Evolutionary conservation across 2,888 invertebrate genomes (phyloP).

Genomic region (Diabrotica balteata): DNA sequence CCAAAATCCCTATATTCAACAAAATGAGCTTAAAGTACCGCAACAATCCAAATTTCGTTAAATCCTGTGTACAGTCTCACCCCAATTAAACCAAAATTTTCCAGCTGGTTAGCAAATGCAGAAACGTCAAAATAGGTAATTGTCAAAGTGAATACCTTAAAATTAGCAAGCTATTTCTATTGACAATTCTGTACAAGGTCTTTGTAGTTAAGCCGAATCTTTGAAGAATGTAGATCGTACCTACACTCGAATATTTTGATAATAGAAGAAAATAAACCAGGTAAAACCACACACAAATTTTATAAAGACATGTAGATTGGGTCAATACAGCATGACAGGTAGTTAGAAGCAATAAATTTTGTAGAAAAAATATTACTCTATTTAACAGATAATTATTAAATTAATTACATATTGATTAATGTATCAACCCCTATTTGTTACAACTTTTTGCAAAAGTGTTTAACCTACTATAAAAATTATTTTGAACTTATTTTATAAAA

Average conservation of each 20-base stretch:
- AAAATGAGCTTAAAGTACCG: too few species aligned
- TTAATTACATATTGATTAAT: too few species aligned
- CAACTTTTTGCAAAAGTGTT: background rate
- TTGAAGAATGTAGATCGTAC: background rate
- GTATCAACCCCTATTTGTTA: too few species aligned
- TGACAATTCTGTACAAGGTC: background rate
- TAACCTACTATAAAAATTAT: background rate
- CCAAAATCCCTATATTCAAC: too few species aligned
- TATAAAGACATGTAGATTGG: constrained; percentile 5
- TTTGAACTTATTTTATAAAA: background rate
- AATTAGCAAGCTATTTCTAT: background rate
- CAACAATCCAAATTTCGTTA: too few species aligned
- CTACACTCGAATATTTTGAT: background rate
- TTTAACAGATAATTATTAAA: too few species aligned
- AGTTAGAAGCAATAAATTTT: background rate
- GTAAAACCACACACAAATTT: constrained; percentile 13
- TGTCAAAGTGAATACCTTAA: background rate
- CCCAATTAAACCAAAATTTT: too few species aligned
- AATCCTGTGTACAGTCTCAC: too few species aligned
- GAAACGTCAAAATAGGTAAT: background rate
- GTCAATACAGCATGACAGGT: constrained; percentile 5
- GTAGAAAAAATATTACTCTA: background rate
- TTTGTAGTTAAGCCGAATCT: background rate
- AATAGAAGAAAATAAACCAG: constrained; percentile 7
- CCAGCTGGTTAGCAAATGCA: too few species aligned